Evolutionary conservation across 1,140 invertebrate genomes (phyloP).

Genomic region (Trichonephila clavata): DNA sequence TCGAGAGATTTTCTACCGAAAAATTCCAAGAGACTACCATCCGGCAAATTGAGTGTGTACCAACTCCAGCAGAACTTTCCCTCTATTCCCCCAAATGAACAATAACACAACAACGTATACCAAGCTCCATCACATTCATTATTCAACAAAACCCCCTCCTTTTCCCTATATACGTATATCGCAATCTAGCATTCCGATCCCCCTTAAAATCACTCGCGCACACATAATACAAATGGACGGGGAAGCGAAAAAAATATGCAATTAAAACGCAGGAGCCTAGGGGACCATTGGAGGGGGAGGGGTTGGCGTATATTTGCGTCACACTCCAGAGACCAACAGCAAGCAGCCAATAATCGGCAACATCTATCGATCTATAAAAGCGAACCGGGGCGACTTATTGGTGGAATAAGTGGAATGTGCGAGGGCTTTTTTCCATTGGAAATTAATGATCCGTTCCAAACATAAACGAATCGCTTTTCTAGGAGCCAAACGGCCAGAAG

Average conservation of each 20-base stretch:
- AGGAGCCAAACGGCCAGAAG: slow-evolving; percentile 51
- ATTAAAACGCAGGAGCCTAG: slow-evolving; percentile 50
- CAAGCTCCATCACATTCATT: slow-evolving; percentile 49
- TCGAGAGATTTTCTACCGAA: slow-evolving; percentile 3
- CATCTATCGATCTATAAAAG: slow-evolving; percentile 19
- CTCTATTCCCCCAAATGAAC: slow-evolving; percentile 52
- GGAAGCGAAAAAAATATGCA: slow-evolving; percentile 47
- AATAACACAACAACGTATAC: slow-evolving; percentile 9
- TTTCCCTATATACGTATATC: no score
- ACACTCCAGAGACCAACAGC: slow-evolving; percentile 41
- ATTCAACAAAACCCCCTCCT: slow-evolving; percentile 27
- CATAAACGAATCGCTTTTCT: slow-evolving; percentile 72
- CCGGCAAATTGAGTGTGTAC: slow-evolving; percentile 50
- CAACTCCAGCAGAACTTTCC: neutral
- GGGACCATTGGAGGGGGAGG: neutral
- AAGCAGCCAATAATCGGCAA: slow-evolving; percentile 36
- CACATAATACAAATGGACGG: slow-evolving; percentile 22
- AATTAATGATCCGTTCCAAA: slow-evolving; percentile 75
- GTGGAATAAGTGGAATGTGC: slow-evolving; percentile 46
- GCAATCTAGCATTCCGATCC: neutral
- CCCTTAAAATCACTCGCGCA: slow-evolving; percentile 24
- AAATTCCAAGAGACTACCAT: slow-evolving; percentile 24
- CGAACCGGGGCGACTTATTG: slow-evolving; percentile 61
- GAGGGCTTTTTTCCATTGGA: slow-evolving; percentile 65
- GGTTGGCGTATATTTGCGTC: slow-evolving; percentile 16